Base-by-base conservation (phyloP, 2,888 invertebrate genomes). In the Eilema depressum region DNA sequence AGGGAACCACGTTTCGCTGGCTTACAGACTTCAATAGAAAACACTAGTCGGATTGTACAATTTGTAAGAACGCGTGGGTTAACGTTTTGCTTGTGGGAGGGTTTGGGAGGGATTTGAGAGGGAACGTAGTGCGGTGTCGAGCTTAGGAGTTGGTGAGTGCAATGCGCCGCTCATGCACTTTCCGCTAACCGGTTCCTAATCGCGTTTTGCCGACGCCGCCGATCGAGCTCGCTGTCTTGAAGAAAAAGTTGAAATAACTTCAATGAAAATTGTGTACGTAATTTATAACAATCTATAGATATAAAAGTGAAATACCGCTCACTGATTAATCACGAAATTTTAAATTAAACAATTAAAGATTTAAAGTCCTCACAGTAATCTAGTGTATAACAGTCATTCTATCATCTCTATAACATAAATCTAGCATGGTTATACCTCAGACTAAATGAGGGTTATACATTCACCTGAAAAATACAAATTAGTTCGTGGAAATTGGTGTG, bases 221-320 rank as follows among this genome's bases (percentile, higher is more conserved):
- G 89, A 89, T 92, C 92, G 89, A 75, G 85, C 80, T 78, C 78
- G 75, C 75, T 83, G 74, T 80, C 82, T 84, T 79, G 79, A 84
- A 86, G 90, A 92, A 93, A 93, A 94, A 93, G 85, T 93, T 91
- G 88, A 90, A 92, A 91, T 91, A 89, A 90, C 86, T 91, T 88
- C 90, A 87, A 82, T 85, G 84, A 83, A 81, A 82, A 81, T 75
- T 76, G 77, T 79, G 69, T 61, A 53, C 53, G 53, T n/a, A n/a
- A 53, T 8, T 53, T 41, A 17, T 17, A 41, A n/a, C n/a, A n/a
- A n/a, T n/a, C n/a, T n/a, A n/a, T n/a, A n/a, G n/a, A n/a, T n/a
- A n/a, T n/a, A n/a, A n/a, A n/a, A n/a, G n/a, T n/a, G n/a, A n/a
- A n/a, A n/a, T n/a, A n/a, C n/a, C n/a, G n/a, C n/a, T n/a, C n/a